Evolutionary conservation across 2,888 invertebrate species (phyloP).

Genomic region (Tethea ocularis): DNA sequence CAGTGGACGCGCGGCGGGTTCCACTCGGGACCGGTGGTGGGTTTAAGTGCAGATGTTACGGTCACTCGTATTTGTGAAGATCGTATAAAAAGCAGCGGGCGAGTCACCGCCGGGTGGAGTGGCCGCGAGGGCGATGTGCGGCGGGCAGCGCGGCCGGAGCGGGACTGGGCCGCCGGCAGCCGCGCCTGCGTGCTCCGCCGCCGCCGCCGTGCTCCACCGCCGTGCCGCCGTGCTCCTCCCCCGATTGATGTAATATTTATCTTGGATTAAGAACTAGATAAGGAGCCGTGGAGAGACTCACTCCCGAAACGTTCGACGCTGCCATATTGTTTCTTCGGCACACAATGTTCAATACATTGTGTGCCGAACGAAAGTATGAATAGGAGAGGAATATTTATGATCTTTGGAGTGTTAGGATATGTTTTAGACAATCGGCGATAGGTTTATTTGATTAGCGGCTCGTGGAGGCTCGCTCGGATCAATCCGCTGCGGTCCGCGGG

Average conservation of each 20-base stretch:
- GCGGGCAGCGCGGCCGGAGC: constrained; percentile 76
- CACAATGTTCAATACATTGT: too few species aligned
- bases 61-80: constrained; percentile 42
- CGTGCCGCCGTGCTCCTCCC: constrained; percentile 61
- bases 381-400: constrained; percentile 18
- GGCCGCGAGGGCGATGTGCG: constrained; percentile 68
- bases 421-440: constrained; percentile 34
- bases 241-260: constrained; percentile 83
- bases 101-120: constrained; percentile 72
- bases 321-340: constrained; percentile 13
- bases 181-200: constrained; percentile 62
- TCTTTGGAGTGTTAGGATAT: constrained; percentile 12
- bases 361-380: background rate
- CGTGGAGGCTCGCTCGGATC: constrained; percentile 62
- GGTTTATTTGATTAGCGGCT: constrained; percentile 59
- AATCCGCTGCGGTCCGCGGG: constrained; percentile 63
- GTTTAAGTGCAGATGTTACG: constrained; percentile 23
- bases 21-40: constrained; percentile 19
- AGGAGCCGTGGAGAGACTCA: constrained; percentile 58
- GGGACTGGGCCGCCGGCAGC: constrained; percentile 70
- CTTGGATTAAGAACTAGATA: constrained; percentile 81
- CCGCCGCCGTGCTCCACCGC: constrained; percentile 59
- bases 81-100: constrained; percentile 58
- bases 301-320: constrained; percentile 37
- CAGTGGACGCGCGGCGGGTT: constrained; percentile 26